These are phyloP conservation scores for Antigone vipio DNA, from an alignment of 2,113 vertebrate genomes.

Conservation along the genomic window DNA sequence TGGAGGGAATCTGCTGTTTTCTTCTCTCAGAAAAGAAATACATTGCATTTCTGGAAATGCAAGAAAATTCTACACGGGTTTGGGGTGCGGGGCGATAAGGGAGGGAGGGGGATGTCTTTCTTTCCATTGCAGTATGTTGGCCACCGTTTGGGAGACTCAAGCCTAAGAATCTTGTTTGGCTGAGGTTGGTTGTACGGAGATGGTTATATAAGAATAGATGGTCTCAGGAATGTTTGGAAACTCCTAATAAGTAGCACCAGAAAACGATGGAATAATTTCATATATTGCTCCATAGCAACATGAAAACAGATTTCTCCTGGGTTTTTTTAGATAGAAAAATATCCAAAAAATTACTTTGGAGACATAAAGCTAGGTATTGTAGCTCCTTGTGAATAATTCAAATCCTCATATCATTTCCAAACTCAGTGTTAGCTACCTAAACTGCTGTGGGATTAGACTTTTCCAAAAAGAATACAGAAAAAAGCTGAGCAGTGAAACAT, in stretches of 20 bases:
- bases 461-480: neutral
- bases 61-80: neutral
- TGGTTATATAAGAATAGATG: neutral
- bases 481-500: neutral
- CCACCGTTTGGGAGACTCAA: neutral
- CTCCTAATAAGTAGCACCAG: neutral
- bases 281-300: neutral
- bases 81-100: neutral
- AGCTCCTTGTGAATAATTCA: neutral
- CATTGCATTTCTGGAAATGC: neutral
- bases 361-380: neutral
- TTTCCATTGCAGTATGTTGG: neutral
- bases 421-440: neutral
- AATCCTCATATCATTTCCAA: neutral
- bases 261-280: neutral
- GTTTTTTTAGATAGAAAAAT: neutral
- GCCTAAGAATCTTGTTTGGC: neutral
- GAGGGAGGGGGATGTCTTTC: neutral
- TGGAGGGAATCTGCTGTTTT: neutral
- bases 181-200: neutral
- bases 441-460: neutral
- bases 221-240: neutral
- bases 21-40: neutral
- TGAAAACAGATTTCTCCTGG: neutral
- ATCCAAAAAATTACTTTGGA: accelerated